phyloP scores from a whole-genome alignment of 2,113 vertebrate species.

The Spea multiplicata region DNA sequence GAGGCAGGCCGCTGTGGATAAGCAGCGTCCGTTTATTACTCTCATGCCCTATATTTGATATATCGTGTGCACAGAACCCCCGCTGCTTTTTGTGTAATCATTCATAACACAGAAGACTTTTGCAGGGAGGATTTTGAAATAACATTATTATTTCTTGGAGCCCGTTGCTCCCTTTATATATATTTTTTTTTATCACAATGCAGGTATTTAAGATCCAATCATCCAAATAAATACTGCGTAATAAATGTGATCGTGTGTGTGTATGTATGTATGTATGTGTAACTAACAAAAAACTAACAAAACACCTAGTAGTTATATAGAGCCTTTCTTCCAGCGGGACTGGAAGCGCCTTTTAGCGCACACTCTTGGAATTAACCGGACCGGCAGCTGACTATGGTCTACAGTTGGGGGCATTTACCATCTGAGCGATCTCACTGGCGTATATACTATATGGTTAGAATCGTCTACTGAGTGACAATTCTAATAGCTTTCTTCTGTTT shows the following conservation, averaged over 20 bases:
- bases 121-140: background rate
- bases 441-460: too few species aligned
- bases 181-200: background rate
- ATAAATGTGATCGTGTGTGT: background rate
- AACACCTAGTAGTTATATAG: too few species aligned
- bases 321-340: too few species aligned
- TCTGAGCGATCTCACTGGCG: too few species aligned
- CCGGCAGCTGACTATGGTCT: too few species aligned
- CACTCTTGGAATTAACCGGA: too few species aligned
- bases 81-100: slow-evolving; percentile 30
- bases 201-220: background rate
- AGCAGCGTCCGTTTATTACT: slow-evolving; percentile 35
- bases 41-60: slow-evolving; percentile 9
- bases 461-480: too few species aligned
- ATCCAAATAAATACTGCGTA: background rate
- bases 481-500: too few species aligned
- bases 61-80: slow-evolving; percentile 15
- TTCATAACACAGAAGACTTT: slow-evolving; percentile 18
- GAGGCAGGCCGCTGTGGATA: slow-evolving; percentile 31
- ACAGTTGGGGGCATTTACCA: too few species aligned
- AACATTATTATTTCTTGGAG: background rate
- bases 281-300: too few species aligned
- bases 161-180: background rate
- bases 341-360: too few species aligned
- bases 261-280: too few species aligned